Base-by-base conservation (phyloP, 2,797 vertebrate genomes). In the Kryptopterus vitreolus region DNA sequence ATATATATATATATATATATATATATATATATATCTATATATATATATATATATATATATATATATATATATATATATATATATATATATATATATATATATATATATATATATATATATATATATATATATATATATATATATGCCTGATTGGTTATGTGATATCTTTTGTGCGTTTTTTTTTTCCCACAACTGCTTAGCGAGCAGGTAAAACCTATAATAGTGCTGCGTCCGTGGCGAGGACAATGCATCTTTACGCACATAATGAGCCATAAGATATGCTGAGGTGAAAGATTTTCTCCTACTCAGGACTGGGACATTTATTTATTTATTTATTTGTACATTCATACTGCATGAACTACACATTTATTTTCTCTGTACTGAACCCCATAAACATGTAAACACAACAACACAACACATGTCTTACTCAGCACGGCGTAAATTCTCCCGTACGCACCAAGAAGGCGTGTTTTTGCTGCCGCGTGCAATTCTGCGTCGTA, bases 241-340 rank as follows among this genome's bases (percentile, higher is more conserved):
- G 57, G 26, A 73, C 53, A 57, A 80, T 72, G 66, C 57, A 68
- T 65, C 70, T 72, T 78, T 71, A 82, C 55, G 63, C 52, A 68
- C 77, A 76, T 82, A 80, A 73, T 76, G 53, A 58, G 43, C 82
- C 68, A 63, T 58, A 63, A 81, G 80, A 83, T 70, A 65, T 74
- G 59, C 83, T 85, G 80, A 86, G 76, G 71, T 20, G 35, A 43
- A 68, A 52, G 59, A 81, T 85, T 85, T 83, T 68, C 75, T 58
- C 46, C 63, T 57, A 58, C 48, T 66, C 77, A 66, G 22, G 29
- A 29, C 50, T 74, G 62, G 22, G 55, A 53, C 77, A 81, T 77
- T 81, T 20, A 81, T 85, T 85, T n/a, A n/a, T n/a, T n/a, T n/a
- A n/a, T 82, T 76, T 68, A 76, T 77, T 53, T 29, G 52, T 57